Evolutionary conservation across 2,888 invertebrate species (phyloP).

Genomic region (Brachynemurus nebulosus): DNA sequence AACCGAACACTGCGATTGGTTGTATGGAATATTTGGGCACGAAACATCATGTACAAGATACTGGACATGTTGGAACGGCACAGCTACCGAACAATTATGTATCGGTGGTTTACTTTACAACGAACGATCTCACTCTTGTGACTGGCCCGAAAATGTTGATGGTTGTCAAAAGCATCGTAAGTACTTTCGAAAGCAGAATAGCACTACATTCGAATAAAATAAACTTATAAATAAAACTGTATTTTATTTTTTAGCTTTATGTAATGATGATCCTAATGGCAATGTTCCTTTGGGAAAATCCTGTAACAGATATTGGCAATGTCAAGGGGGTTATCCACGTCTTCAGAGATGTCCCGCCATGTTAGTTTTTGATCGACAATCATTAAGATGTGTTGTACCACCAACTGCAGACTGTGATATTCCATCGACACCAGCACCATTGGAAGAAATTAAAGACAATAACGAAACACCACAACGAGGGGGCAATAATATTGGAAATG

Average conservation of each 20-base stretch:
- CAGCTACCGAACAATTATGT: slow-evolving; percentile 81
- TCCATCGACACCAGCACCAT: slow-evolving; percentile 59
- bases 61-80: slow-evolving; percentile 94
- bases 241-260: slow-evolving; percentile 51
- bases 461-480: slow-evolving; percentile 24
- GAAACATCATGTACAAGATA: slow-evolving; percentile 87
- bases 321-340: slow-evolving; percentile 85
- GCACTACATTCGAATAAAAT: background rate
- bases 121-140: slow-evolving; percentile 80
- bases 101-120: slow-evolving; percentile 84
- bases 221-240: background rate
- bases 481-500: slow-evolving; percentile 1
- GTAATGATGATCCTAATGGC: slow-evolving; percentile 82
- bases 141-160: slow-evolving; percentile 88
- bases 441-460: slow-evolving; percentile 35
- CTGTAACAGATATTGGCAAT: slow-evolving; percentile 89
- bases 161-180: slow-evolving; percentile 90
- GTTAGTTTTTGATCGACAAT: slow-evolving; percentile 72
- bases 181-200: slow-evolving; percentile 28
- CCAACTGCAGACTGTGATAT: slow-evolving; percentile 83
- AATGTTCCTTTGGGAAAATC: slow-evolving; percentile 85
- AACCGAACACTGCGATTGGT: slow-evolving; percentile 81
- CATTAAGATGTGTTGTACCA: slow-evolving; percentile 73
- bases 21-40: slow-evolving; percentile 87
- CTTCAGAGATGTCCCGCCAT: slow-evolving; percentile 82